These are phyloP conservation scores for Grammomys surdaster DNA, from an alignment of 2,113 vertebrate genomes.

Conservation along the genomic window DNA sequence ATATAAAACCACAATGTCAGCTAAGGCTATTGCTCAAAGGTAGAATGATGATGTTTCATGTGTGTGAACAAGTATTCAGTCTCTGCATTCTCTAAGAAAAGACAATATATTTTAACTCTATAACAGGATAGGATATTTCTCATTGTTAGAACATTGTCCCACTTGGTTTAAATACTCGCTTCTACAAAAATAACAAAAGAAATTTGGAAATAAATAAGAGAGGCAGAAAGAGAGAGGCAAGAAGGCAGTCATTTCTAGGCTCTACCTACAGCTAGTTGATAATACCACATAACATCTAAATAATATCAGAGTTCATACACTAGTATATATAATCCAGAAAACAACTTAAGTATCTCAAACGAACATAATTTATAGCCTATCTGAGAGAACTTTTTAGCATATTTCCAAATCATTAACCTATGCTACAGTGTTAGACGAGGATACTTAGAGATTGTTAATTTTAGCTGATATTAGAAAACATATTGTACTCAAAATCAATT, in stretches of 20 bases:
- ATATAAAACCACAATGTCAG: background rate
- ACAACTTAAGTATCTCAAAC: background rate
- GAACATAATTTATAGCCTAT: background rate
- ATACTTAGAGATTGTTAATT: background rate
- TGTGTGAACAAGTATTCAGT: background rate
- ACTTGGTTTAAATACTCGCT: too few relatives aligned
- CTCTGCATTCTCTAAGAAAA: background rate
- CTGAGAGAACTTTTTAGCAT: background rate
- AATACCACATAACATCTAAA: too few relatives aligned
- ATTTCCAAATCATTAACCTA: background rate
- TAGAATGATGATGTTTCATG: background rate
- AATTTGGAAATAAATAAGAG: too few relatives aligned
- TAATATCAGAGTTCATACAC: background rate
- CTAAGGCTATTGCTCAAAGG: background rate
- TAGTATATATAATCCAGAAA: background rate
- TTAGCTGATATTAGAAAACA: background rate
- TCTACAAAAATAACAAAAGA: too few relatives aligned
- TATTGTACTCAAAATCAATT: background rate
- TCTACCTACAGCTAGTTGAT: too few relatives aligned
- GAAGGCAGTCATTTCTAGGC: background rate
- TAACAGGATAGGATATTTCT: background rate
- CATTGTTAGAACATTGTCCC: background rate
- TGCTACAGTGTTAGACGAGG: background rate
- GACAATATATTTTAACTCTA: background rate
- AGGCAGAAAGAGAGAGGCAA: too few relatives aligned